A percentile compares a stretch with the other conserved stretches of the same genome.
Evolutionary conservation across 2,113 vertebrate species (phyloP).

Genomic region (Rana temporaria): DNA sequence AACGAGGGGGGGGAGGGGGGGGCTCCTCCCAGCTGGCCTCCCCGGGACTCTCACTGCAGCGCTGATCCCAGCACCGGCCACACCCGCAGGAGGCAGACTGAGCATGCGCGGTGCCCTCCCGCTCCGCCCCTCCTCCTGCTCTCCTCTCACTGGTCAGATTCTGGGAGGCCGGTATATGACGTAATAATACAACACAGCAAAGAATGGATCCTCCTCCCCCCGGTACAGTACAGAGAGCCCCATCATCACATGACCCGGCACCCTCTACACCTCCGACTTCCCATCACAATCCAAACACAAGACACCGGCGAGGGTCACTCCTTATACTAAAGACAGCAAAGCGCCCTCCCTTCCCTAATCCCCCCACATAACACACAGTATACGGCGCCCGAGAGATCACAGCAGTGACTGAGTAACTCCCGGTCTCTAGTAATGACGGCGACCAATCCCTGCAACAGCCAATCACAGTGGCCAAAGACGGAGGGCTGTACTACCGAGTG

Average conservation of each 20-base stretch:
- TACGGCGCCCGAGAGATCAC: too few relatives aligned
- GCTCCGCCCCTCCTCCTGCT: background rate
- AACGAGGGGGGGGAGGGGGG: background rate
- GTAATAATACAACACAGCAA: background rate
- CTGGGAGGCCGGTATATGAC: background rate
- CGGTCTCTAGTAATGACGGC: too few relatives aligned
- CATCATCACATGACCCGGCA: background rate
- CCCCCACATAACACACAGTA: too few relatives aligned
- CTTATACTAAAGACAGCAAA: too few relatives aligned
- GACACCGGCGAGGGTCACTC: too few relatives aligned
- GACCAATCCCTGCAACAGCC: too few relatives aligned
- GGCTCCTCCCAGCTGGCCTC: conserved; percentile 25
- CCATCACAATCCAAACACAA: too few relatives aligned
- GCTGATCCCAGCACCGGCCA: conserved; percentile 29
- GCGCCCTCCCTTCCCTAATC: background rate
- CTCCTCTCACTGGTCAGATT: background rate
- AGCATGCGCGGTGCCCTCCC: conserved; percentile 13
- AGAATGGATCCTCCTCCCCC: background rate
- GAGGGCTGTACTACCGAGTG: too few relatives aligned
- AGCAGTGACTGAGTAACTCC: too few relatives aligned
- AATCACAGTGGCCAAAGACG: too few relatives aligned
- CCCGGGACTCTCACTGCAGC: conserved; percentile 29
- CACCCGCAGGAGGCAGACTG: conserved; percentile 23
- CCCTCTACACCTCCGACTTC: too few relatives aligned
- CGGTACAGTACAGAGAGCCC: background rate